phyloP scores from a whole-genome alignment of 2,113 vertebrate genomes.

The Tachysurus vachellii region DNA sequence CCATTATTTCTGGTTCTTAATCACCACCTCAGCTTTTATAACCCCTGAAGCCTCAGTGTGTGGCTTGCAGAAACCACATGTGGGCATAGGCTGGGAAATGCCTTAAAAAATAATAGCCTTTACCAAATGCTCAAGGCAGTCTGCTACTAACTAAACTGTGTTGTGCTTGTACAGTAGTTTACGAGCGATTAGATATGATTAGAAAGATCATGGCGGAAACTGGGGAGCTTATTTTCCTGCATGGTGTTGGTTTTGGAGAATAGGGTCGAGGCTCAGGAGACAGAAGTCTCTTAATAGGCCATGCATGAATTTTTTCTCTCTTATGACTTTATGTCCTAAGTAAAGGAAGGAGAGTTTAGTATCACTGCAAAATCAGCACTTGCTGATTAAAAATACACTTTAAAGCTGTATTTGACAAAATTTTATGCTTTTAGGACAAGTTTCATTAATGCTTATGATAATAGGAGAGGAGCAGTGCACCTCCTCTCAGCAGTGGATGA shows the following conservation, averaged over 20 bases:
- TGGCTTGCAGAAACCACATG: conserved; percentile 70
- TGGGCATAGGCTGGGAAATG: conserved; percentile 66
- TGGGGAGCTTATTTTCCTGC: background rate
- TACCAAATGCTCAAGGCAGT: conserved; percentile 48
- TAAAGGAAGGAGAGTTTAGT: background rate
- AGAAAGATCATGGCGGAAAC: conserved; percentile 12
- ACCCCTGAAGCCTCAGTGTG: conserved; percentile 69
- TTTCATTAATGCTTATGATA: background rate
- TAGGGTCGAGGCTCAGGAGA: background rate
- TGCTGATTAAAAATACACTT: background rate
- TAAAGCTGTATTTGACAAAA: background rate
- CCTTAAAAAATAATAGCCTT: conserved; percentile 60
- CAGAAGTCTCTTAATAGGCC: background rate
- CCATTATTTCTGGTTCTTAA: conserved; percentile 78
- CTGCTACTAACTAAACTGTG: conserved; percentile 36
- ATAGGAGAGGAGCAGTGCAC: conserved; percentile 27
- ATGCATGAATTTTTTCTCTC: background rate
- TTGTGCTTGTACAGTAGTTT: conserved; percentile 41
- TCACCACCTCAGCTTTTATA: conserved; percentile 76
- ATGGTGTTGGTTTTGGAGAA: background rate
- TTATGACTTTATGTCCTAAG: background rate
- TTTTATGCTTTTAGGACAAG: background rate
- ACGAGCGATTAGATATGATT: conserved; percentile 35
- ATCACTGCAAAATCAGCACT: background rate
- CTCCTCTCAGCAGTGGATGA: conserved; percentile 33